These are phyloP conservation scores for Lithosia quadra DNA, from an alignment of 2,888 invertebrate species.

Conservation along the genomic window DNA sequence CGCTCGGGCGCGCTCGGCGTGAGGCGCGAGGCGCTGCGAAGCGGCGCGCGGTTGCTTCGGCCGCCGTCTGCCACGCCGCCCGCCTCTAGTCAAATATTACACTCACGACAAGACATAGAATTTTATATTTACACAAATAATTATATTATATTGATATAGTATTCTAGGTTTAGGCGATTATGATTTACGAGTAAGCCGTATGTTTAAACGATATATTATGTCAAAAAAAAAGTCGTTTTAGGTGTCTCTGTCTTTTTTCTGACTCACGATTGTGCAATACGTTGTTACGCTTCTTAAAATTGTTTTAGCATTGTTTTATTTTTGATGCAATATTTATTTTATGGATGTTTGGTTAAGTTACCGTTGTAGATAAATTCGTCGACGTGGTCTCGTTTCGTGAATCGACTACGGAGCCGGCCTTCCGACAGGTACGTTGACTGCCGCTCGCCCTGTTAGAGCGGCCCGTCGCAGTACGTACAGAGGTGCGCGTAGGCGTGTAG, in stretches of 20 bases:
- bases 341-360: constrained; percentile 62
- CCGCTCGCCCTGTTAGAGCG: neutral
- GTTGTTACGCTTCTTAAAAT: constrained; percentile 81
- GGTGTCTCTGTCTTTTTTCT: constrained; percentile 75
- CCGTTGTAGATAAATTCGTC: constrained; percentile 66
- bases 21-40: constrained; percentile 22
- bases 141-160: constrained; percentile 87
- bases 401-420: constrained; percentile 60
- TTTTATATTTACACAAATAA: constrained; percentile 88
- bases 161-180: constrained; percentile 86
- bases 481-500: too few relatives aligned
- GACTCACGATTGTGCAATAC: constrained; percentile 81
- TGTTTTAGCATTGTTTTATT: constrained; percentile 75
- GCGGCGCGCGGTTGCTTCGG: constrained; percentile 42
- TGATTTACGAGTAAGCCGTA: constrained; percentile 80
- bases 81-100: constrained; percentile 87
- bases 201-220: constrained; percentile 61
- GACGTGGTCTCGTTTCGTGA: constrained; percentile 69
- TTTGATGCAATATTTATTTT: constrained; percentile 59
- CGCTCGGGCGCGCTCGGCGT: constrained; percentile 20
- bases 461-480: too few relatives aligned
- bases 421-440: neutral
- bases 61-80: constrained; percentile 67
- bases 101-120: constrained; percentile 84
- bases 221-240: constrained; percentile 66